Evolutionary conservation across 2,113 vertebrate genomes (phyloP).

Genomic region (Cyanoliseus patagonus): DNA sequence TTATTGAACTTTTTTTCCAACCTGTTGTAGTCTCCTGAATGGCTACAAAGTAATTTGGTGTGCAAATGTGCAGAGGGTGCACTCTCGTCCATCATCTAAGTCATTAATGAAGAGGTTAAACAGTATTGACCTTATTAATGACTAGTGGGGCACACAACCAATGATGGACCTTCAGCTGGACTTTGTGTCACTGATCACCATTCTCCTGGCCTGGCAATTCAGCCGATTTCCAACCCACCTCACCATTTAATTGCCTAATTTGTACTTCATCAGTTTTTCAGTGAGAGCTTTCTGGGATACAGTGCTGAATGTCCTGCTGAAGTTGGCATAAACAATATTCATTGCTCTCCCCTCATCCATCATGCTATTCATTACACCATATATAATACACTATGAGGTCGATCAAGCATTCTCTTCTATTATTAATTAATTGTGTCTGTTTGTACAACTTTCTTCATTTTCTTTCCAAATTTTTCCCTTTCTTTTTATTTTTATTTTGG

Average conservation of each 20-base stretch:
- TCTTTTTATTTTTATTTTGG: not conserved
- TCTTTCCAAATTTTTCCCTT: not conserved
- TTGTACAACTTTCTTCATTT: not conserved
- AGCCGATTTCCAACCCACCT: not conserved
- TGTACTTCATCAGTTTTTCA: not conserved
- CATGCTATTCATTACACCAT: not conserved
- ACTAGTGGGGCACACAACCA: not conserved
- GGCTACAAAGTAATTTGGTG: not conserved
- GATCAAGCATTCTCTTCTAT: not conserved
- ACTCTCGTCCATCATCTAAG: rapidly evolving
- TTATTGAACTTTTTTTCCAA: not conserved
- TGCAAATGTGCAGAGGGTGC: not conserved
- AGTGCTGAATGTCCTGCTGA: not conserved
- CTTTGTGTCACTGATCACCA: not conserved
- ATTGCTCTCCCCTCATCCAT: not conserved
- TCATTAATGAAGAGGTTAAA: not conserved
- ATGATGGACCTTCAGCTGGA: not conserved
- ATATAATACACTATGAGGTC: not conserved
- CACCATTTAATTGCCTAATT: not conserved
- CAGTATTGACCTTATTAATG: rapidly evolving
- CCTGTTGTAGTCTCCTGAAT: not conserved
- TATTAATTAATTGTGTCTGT: not conserved
- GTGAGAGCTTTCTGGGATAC: not conserved
- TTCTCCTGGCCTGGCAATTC: not conserved
- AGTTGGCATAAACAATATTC: not conserved